These are phyloP conservation scores for Enteromius thamalakanensis DNA, from an alignment of 2,797 vertebrate genomes.

Conservation along the genomic window DNA sequence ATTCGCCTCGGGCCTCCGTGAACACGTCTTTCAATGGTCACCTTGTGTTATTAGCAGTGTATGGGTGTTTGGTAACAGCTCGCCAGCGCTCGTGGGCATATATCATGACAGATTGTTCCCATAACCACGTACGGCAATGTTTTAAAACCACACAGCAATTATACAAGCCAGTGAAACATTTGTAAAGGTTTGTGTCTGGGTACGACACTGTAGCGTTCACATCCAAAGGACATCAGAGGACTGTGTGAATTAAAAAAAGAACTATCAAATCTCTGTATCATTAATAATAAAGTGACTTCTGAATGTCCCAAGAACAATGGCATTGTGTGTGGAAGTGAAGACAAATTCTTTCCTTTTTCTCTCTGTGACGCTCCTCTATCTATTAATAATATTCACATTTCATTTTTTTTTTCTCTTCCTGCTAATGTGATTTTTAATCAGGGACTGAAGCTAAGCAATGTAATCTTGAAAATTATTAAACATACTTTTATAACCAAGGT, in stretches of 20 bases:
- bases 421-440: slow-evolving; percentile 72
- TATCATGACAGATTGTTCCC: not conserved
- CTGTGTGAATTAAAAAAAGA: slow-evolving; percentile 57
- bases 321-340: slow-evolving; percentile 79
- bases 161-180: slow-evolving; percentile 29
- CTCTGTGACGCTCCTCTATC: slow-evolving; percentile 69
- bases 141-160: slow-evolving; percentile 23
- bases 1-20: slow-evolving; percentile 20
- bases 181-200: slow-evolving; percentile 14
- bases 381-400: slow-evolving; percentile 79
- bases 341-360: slow-evolving; percentile 73
- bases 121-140: slow-evolving; percentile 11
- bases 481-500: slow-evolving; percentile 52
- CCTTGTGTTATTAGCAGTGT: slow-evolving; percentile 37
- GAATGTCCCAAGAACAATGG: slow-evolving; percentile 77
- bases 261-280: slow-evolving; percentile 68
- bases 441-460: slow-evolving; percentile 54
- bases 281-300: slow-evolving; percentile 76
- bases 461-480: slow-evolving; percentile 62
- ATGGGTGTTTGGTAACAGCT: slow-evolving; percentile 32
- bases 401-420: slow-evolving; percentile 51
- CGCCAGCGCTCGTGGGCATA: slow-evolving; percentile 14
- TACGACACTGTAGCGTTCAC: not conserved
- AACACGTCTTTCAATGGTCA: slow-evolving; percentile 37
- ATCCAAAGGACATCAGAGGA: slow-evolving; percentile 16